Evolutionary conservation across 2,797 vertebrate species (phyloP).

Genomic region (Lacerta agilis): DNA sequence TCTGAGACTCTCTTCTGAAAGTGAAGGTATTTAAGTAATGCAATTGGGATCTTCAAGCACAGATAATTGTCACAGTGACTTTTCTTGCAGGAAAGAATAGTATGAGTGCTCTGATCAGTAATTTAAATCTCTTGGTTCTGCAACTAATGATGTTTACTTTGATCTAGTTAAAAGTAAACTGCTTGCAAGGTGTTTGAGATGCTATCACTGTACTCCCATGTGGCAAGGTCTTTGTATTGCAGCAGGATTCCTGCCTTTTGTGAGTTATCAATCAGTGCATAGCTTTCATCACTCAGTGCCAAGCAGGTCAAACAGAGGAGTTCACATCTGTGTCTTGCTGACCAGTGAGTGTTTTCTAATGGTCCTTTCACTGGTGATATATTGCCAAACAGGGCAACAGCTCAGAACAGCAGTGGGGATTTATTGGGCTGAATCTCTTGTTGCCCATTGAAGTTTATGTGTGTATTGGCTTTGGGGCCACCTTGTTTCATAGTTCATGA

Average conservation of each 20-base stretch:
- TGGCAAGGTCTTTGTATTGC: slow-evolving; percentile 66
- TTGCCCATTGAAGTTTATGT: slow-evolving; percentile 49
- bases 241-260: slow-evolving; percentile 61
- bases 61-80: slow-evolving; percentile 10
- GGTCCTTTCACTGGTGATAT: slow-evolving; percentile 58
- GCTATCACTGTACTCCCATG: slow-evolving; percentile 72
- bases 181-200: slow-evolving; percentile 78
- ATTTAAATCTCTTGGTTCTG: slow-evolving; percentile 59
- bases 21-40: not conserved
- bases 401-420: slow-evolving; percentile 47
- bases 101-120: slow-evolving; percentile 47
- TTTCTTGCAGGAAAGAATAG: slow-evolving; percentile 50
- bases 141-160: slow-evolving; percentile 83
- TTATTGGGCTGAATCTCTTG: slow-evolving; percentile 67
- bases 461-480: slow-evolving; percentile 48
- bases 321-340: slow-evolving; percentile 60
- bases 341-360: slow-evolving; percentile 50
- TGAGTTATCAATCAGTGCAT: slow-evolving; percentile 66
- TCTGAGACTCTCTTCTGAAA: slow-evolving; percentile 23
- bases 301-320: slow-evolving; percentile 63
- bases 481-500: slow-evolving; percentile 18
- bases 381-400: slow-evolving; percentile 48
- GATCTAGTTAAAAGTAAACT: slow-evolving; percentile 80
- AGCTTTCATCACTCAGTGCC: slow-evolving; percentile 56
- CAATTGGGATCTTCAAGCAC: slow-evolving; percentile 29